Base-by-base conservation (phyloP, 2,797 vertebrate genomes). In the Helicolenus hilgendorfi region DNA sequence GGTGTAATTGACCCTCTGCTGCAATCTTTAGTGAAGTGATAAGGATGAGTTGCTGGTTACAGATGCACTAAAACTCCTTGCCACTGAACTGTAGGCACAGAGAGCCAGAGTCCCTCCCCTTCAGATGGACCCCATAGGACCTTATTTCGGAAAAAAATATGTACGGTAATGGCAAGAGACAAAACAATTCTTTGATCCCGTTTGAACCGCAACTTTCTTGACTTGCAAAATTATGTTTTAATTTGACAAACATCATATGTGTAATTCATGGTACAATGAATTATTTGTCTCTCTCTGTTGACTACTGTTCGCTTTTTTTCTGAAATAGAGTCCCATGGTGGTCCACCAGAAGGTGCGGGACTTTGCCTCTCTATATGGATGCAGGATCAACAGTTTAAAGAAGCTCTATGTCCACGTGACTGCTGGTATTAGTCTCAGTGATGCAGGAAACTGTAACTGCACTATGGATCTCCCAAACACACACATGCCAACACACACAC, bases 371-470 rank as follows among this genome's bases (percentile, higher is more conserved):
- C 35, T 49, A 11, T 49, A 49, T 11, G 11, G 72, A 70, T 27
- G 20, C 9, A n/a, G 15, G 27, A 62, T 49, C 10, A 71, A 31
- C 38, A 41, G 14, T 78, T 38, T 73, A 67, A 33, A 74, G 59
- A 59, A 26, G 70, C 41, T 36, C 22, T 15, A 22, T 36, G 18
- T 74, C 36, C 24, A 22, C 41, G 14, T 76, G 67, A 72, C 64
- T 60, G 14, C 41, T 27, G 20, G 9, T 55, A 29, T 88, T 59
- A 65, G 72, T 81, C 6, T 68, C 18, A 60, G 18, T 56, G 64
- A 81, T 63, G 27, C 53, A 87, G 53, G 26, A 67, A 80, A 55
- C 29, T 58, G 29, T 29, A 13, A 24, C 26, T 15, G 22, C 56
- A 36, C 2, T 10, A 4, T 3, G 11, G 29, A 53, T 72, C 24